Base-by-base conservation (phyloP, 2,113 vertebrate genomes). In the Paracanthobrama guichenoti region DNA sequence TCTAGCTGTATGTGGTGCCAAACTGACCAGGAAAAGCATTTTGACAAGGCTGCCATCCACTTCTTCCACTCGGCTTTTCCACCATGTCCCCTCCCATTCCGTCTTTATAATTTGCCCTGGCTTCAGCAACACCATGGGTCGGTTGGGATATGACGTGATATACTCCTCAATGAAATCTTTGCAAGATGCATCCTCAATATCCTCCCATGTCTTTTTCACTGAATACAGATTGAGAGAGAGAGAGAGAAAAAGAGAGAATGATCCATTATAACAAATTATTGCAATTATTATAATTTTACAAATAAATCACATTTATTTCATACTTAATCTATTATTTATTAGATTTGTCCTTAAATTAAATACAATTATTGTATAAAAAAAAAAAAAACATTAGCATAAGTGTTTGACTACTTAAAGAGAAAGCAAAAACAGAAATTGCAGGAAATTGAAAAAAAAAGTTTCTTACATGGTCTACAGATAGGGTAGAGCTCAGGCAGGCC, bases 81-180 rank as follows among this genome's bases (percentile, higher is more conserved):
- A 99, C 98, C 98, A 99, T 0, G 97, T 99, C 3, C 98, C 98
- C 73, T 99, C 98, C 98, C 98, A 99, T 87, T 99, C 98, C 0
- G 98, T 99, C 93, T 99, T 99, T 90, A 99, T 99, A 46, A 98
- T 96, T 91, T 99, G 98, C 5, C 96, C 96, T 0, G 90, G 96
- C 91, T 99, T 99, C 0, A 99, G 94, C 64, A 99, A 93, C 12
- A 99, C 98, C 98, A 99, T 99, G 26, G 98, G 98, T 0, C 98
- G 92, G 94, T 98, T 99, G 69, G 98, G 98, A 84, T 99, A 99
- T 1, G 98, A 96, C 0, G 96, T 98, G 91, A 99, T 96, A 89
- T 99, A 99, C 59, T 99, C 98, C 89, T 98, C 96, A 0, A 99
- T 97, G 88, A 99, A 99, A 89, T 99, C 98, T 11, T 95, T 93